A percentile compares a stretch with the other conserved stretches of the same genome.
Evolutionary conservation across 2,888 invertebrate genomes (phyloP).

Genomic region (Acleris sparsana): DNA sequence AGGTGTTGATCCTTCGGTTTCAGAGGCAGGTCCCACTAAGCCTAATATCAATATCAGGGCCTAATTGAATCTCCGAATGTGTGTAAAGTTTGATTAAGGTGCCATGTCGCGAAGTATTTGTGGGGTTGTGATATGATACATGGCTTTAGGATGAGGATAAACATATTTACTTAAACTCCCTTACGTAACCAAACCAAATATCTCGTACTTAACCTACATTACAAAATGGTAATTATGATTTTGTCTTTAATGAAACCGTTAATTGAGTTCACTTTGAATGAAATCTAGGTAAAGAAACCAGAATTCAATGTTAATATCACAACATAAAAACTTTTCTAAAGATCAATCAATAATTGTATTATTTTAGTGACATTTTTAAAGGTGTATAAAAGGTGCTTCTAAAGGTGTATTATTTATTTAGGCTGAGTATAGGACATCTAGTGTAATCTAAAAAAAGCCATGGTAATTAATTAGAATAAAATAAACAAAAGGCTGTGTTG

Average conservation of each 20-base stretch:
- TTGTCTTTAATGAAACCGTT: neutral
- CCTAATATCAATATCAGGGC: conserved; percentile 73
- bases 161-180: conserved; percentile 1
- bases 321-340: no score
- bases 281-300: no score
- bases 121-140: conserved; percentile 41
- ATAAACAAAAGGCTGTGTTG: no score
- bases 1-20: conserved; percentile 70
- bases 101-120: conserved; percentile 48
- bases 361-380: no score
- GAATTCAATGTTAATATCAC: no score
- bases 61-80: conserved; percentile 76
- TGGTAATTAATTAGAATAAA: no score
- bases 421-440: no score
- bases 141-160: neutral
- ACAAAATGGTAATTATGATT: neutral
- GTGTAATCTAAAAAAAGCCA: no score
- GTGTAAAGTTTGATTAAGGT: conserved; percentile 71
- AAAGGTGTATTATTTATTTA: no score
- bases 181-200: conserved; percentile 2
- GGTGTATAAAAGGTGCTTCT: no score
- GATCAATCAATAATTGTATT: no score
- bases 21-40: conserved; percentile 59
- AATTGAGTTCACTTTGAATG: no score
- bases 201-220: neutral